Evolutionary conservation across 2,888 invertebrate genomes (phyloP), one percentile per base, ranked within the genome.

Genomic region (Stenoptilia bipunctidactyla): DNA sequence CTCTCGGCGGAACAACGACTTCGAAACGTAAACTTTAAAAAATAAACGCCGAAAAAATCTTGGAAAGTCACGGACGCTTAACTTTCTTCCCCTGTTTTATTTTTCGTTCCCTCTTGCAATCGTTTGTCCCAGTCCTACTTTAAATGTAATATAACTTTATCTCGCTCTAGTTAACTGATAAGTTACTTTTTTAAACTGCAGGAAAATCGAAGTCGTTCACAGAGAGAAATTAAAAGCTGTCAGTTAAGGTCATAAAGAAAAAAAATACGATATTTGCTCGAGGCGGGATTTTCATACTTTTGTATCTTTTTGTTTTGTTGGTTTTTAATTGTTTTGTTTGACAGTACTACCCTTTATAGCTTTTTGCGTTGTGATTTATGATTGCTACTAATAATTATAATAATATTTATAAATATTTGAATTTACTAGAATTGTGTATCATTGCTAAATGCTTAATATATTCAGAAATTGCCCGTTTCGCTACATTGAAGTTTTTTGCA

Each of bases 1-100:
- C 67, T 68, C 58, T 61, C 61, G 56, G 66, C 65, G 62, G 57
- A 56, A 53, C 56, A 42, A 49, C 51, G 56, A 58, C 59, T 20
- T 56, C 53, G 54, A 56, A 62, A 61, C 68, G 70, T 74, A 75
- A 80, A 79, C 56, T 79, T 80, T 75, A 74, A 80, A 82, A 83
- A 77, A 80, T 72, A 76, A 79, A 79, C 72, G 71, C 62, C 67
- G 61, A 75, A 20, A n/a, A 80, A 82, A 79, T 76, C 79, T 82
- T 82, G 73, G 77, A 82, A 83, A 83, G 84, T 84, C 84, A 84
- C 83, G 83, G 84, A 76, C 79, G 83, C 82, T 84, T 84, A 84
- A 83, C 83, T 84, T 82, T 79, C 71, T 73, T 79, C 83, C 82
- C 82, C 82, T 68, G 76, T 80, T 82, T 82, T 82, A 83, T 82